phyloP scores from a whole-genome alignment of 1,140 invertebrate genomes.

The Cyrtorhinus lividipennis region DNA sequence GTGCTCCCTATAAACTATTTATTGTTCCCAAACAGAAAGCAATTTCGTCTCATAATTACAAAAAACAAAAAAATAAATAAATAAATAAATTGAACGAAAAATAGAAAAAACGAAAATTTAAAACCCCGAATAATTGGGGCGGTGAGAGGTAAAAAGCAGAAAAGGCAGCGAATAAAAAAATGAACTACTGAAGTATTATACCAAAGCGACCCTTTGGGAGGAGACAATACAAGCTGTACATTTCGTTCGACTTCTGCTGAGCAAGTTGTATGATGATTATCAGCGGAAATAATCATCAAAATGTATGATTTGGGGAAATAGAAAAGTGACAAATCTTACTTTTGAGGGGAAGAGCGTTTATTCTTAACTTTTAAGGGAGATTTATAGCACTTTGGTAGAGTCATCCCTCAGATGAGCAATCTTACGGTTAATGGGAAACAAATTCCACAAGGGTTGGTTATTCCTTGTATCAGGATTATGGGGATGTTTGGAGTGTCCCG shows the following conservation, averaged over 20 bases:
- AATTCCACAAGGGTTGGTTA: not conserved
- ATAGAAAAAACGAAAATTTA: not conserved
- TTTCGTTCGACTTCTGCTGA: not conserved
- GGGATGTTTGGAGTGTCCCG: too few relatives aligned
- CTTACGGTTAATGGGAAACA: not conserved
- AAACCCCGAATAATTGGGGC: not conserved
- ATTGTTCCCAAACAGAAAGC: not conserved
- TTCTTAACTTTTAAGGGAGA: not conserved
- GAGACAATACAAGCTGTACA: not conserved
- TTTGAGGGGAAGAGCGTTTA: not conserved
- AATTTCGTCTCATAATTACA: not conserved
- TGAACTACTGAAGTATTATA: not conserved
- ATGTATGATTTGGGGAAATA: not conserved
- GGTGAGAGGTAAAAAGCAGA: not conserved
- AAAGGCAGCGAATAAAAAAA: not conserved
- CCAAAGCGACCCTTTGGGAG: not conserved
- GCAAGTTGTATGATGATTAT: not conserved
- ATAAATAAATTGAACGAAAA: not conserved
- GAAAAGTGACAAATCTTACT: not conserved
- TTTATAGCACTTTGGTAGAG: not conserved
- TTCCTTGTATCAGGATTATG: too few relatives aligned
- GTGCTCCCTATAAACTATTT: not conserved
- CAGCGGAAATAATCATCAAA: not conserved
- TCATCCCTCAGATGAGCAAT: not conserved
- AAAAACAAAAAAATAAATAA: not conserved